phyloP scores from a whole-genome alignment of 2,113 vertebrate genomes.

The Vulpes ferrilata region DNA sequence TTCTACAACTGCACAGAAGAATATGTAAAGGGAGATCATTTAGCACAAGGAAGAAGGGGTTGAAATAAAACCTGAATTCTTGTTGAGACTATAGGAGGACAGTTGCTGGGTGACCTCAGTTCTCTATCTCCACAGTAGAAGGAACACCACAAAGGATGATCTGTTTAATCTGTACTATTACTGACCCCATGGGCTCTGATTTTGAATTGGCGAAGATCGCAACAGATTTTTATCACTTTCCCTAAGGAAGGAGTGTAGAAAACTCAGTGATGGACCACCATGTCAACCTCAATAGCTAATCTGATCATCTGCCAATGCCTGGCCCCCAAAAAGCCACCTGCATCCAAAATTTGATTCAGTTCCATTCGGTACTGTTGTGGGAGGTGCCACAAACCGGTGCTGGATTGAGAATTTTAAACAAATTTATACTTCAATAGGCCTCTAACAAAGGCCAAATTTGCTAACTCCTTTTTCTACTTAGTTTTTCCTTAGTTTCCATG shows the following conservation, averaged over 20 bases:
- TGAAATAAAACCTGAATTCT: not conserved
- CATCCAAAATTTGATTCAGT: not conserved
- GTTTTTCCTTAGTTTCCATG: not conserved
- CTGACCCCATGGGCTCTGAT: not conserved
- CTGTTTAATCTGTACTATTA: not conserved
- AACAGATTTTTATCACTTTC: not conserved
- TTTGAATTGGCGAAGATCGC: not conserved
- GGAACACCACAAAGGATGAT: not conserved
- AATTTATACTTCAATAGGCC: not conserved
- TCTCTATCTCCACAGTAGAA: not conserved
- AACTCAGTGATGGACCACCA: not conserved
- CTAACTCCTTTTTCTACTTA: not conserved
- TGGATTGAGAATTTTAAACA: slow-evolving; percentile 7
- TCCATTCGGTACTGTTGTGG: not conserved
- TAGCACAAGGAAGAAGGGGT: not conserved
- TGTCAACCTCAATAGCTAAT: not conserved
- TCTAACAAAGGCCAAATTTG: not conserved
- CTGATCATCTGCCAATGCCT: not conserved
- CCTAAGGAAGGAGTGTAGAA: not conserved
- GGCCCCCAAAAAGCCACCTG: not conserved
- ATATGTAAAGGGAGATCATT: slow-evolving; percentile 38
- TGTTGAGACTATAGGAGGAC: not conserved
- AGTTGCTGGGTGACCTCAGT: not conserved
- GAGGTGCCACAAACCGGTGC: not conserved
- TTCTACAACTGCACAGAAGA: not conserved